A percentile compares a stretch with the other conserved stretches of the same genome.
phyloP scores from a whole-genome alignment of 37 sponge, comb jelly and placozoan genomes.

The Haliclona indistincta region DNA sequence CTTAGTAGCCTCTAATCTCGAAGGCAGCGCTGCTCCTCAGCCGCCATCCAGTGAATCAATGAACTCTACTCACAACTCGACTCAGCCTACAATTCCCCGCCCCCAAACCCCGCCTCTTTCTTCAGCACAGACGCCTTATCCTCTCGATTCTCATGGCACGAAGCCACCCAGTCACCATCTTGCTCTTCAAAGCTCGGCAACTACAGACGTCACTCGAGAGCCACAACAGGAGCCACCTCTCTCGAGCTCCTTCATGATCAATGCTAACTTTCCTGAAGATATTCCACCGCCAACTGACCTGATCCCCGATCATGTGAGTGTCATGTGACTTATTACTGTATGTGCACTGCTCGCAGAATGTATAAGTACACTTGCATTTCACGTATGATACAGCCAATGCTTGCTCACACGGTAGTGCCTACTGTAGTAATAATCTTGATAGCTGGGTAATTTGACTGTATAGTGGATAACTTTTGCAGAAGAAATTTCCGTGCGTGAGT shows the following conservation, averaged over 20 bases:
- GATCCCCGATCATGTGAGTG: conserved; percentile 39
- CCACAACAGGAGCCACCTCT: conserved; percentile 2
- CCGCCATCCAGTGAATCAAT: neutral
- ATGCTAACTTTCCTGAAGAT: conserved; percentile 49
- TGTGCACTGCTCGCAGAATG: too few species aligned
- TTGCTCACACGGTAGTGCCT: neutral
- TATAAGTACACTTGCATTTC: too few species aligned
- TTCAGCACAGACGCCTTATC: neutral
- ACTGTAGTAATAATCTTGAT: too few species aligned
- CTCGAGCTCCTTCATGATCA: conserved; percentile 28
- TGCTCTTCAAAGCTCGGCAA: neutral
- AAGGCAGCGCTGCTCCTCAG: neutral
- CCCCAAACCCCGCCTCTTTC: neutral
- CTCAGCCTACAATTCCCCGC: neutral
- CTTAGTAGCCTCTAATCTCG: neutral
- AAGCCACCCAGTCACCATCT: neutral
- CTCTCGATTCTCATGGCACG: neutral
- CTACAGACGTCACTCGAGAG: neutral
- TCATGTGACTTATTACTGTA: neutral
- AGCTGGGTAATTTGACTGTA: too few species aligned
- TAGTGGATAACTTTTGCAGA: too few species aligned
- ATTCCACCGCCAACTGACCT: conserved; percentile 56
- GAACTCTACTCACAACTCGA: neutral
- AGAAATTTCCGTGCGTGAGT: too few species aligned
- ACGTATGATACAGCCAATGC: neutral